These are phyloP conservation scores for Channa argus DNA, from an alignment of 2,113 vertebrate genomes.

Conservation along the genomic window DNA sequence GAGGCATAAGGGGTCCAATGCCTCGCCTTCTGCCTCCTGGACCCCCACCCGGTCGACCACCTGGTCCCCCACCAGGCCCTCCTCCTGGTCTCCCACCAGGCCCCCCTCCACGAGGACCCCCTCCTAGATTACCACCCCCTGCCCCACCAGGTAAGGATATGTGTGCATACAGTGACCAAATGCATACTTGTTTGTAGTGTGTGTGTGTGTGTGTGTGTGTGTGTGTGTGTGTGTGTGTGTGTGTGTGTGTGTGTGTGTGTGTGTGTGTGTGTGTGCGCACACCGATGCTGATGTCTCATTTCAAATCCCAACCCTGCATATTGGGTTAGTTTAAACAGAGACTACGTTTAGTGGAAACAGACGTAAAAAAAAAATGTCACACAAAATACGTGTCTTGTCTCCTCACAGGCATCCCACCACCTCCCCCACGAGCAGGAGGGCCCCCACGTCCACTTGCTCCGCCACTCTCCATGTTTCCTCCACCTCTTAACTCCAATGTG, in stretches of 20 bases:
- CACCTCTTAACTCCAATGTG: conserved; percentile 89
- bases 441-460: conserved; percentile 89
- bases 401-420: conserved; percentile 91
- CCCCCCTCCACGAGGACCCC: conserved; percentile 95
- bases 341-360: no score
- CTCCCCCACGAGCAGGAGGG: conserved; percentile 90
- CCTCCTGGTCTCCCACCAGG: conserved; percentile 96
- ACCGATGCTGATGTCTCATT: no score
- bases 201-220: no score
- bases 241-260: no score
- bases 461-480: conserved; percentile 91
- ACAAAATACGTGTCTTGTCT: not conserved
- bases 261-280: no score
- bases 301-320: no score
- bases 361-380: not conserved
- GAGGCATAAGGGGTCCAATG: conserved; percentile 91
- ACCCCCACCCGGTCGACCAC: conserved; percentile 94
- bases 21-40: conserved; percentile 95
- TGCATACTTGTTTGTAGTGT: no score
- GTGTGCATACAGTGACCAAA: not conserved
- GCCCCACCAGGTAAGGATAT: conserved; percentile 90
- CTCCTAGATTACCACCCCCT: conserved; percentile 93
- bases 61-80: conserved; percentile 94
- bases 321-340: no score
- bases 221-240: no score